These are phyloP conservation scores for Notechis scutatus DNA, from an alignment of 2,113 vertebrate genomes.

Conservation along the genomic window DNA sequence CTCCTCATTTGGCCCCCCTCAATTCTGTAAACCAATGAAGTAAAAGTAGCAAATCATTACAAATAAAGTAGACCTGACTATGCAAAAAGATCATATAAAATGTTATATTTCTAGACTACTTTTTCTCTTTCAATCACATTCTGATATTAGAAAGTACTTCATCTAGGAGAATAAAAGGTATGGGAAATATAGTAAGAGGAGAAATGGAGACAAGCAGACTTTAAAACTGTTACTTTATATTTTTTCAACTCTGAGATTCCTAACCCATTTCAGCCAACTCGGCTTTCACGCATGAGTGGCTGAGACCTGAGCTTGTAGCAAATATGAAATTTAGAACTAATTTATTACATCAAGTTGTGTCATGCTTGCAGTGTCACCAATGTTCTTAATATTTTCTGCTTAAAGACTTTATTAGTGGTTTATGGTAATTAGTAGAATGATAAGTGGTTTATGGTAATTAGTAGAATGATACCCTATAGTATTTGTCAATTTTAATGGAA, in stretches of 20 bases:
- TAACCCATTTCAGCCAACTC: not conserved
- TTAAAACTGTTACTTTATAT: not conserved
- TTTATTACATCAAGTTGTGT: not conserved
- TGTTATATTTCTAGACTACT: not conserved
- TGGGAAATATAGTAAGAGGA: not conserved
- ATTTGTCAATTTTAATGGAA: not conserved
- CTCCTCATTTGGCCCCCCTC: not conserved
- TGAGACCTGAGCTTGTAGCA: not conserved
- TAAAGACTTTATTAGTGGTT: not conserved
- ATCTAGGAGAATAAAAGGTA: not conserved
- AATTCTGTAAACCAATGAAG: not conserved
- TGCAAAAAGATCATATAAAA: not conserved
- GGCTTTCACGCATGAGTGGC: not conserved
- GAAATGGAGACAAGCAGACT: not conserved
- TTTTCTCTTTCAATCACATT: not conserved
- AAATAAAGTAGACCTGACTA: not conserved
- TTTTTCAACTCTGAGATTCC: not conserved
- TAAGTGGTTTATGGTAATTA: not conserved
- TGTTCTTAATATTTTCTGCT: slow-evolving; percentile 1
- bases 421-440: not conserved
- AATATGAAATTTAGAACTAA: not conserved
- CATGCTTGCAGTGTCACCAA: not conserved
- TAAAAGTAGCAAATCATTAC: not conserved
- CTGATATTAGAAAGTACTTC: not conserved
- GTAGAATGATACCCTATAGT: not conserved